A percentile compares a stretch with the other conserved stretches of the same genome.
Evolutionary conservation across 92 coral and sea anemone genomes (phyloP).

Genomic region (Diadumene lineata): DNA sequence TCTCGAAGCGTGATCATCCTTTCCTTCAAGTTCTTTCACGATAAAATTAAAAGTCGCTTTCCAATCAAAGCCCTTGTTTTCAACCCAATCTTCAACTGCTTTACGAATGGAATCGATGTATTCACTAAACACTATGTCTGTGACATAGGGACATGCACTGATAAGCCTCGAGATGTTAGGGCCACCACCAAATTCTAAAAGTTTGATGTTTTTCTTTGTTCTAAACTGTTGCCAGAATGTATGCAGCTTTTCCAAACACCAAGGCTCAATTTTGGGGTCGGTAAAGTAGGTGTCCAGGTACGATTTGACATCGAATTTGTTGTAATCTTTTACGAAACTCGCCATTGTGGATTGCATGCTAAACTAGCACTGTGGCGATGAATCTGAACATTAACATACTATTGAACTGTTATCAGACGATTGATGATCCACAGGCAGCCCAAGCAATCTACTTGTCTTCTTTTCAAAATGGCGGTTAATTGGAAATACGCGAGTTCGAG

Average conservation of each 20-base stretch:
- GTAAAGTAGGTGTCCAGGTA: not conserved
- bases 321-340: not conserved
- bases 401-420: too few relatives aligned
- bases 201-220: not conserved
- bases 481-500: too few relatives aligned
- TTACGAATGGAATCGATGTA: constrained; percentile 48
- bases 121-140: constrained; percentile 60
- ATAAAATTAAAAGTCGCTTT: constrained; percentile 33
- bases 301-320: not conserved
- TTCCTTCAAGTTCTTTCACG: constrained; percentile 46
- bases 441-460: too few relatives aligned
- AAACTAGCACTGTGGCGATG: too few relatives aligned
- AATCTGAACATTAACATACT: too few relatives aligned
- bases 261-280: not conserved
- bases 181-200: not conserved
- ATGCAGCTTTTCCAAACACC: not conserved
- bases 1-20: constrained; percentile 13
- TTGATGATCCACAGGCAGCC: too few relatives aligned
- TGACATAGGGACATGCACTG: constrained; percentile 47
- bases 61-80: constrained; percentile 43
- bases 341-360: too few relatives aligned
- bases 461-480: too few relatives aligned
- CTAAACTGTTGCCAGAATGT: not conserved
- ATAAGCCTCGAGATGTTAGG: constrained; percentile 28
- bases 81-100: constrained; percentile 49